Evolutionary conservation across 1,140 invertebrate genomes (phyloP).

Genomic region (Eueides isabella): DNA sequence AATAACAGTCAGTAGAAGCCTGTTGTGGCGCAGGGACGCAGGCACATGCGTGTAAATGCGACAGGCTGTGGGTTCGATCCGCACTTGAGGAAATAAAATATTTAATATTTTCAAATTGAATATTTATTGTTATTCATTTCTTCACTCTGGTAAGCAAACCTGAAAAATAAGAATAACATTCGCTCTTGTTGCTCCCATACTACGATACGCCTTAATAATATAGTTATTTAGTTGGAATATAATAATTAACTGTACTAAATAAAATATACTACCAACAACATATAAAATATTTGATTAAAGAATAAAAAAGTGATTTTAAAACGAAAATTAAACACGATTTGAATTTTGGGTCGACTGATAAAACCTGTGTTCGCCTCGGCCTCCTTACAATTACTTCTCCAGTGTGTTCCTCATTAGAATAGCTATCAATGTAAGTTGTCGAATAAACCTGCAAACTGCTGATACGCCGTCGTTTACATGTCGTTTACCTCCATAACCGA

Average conservation of each 20-base stretch:
- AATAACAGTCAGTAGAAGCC: too few relatives aligned
- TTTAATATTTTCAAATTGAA: too few relatives aligned
- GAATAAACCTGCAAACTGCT: slow-evolving; percentile 72
- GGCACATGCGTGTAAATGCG: too few relatives aligned
- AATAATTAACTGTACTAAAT: neutral
- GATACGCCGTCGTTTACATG: slow-evolving; percentile 72
- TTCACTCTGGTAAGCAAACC: too few relatives aligned
- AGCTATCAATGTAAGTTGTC: slow-evolving; percentile 73
- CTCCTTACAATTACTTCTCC: slow-evolving; percentile 69
- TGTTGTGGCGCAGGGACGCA: too few relatives aligned
- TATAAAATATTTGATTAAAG: neutral
- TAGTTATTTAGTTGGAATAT: too few relatives aligned
- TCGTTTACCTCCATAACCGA: slow-evolving; percentile 71
- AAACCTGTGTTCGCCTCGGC: slow-evolving; percentile 63
- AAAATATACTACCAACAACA: neutral
- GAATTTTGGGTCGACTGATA: slow-evolving; percentile 41
- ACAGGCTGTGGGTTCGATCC: too few relatives aligned
- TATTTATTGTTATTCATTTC: too few relatives aligned
- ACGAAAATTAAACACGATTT: slow-evolving; percentile 22
- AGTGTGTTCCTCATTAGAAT: slow-evolving; percentile 76
- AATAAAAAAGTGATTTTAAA: slow-evolving; percentile 8
- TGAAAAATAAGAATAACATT: too few relatives aligned
- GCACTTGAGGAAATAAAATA: too few relatives aligned
- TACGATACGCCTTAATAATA: too few relatives aligned
- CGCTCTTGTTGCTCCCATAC: too few relatives aligned